Percentiles rank a stretch among this genome's conserved stretches.
phyloP scores from a whole-genome alignment of 2,797 vertebrate genomes.

The Diglossa cyanea region DNA sequence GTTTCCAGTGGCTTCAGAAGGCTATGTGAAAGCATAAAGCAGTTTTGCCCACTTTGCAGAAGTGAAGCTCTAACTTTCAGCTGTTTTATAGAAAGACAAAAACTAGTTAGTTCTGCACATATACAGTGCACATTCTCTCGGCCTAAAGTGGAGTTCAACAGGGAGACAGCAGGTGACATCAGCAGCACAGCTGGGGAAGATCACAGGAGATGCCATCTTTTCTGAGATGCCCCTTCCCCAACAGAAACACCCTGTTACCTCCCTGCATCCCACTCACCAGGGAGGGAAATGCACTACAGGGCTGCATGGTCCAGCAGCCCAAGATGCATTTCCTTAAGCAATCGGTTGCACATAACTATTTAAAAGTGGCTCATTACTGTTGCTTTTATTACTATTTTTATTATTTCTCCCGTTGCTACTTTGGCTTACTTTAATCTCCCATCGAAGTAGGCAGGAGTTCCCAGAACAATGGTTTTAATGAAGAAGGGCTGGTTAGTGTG shows the following conservation, averaged over 20 bases:
- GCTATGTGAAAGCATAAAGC: background rate
- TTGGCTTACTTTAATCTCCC: constrained; percentile 93
- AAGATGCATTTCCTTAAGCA: background rate
- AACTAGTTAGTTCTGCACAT: background rate
- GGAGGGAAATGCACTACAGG: background rate
- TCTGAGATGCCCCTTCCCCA: background rate
- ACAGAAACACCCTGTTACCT: background rate
- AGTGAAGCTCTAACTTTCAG: background rate
- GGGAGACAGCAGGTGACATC: background rate
- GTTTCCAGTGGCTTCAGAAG: background rate
- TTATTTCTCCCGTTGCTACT: background rate
- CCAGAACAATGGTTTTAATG: constrained; percentile 98
- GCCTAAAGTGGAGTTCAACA: background rate
- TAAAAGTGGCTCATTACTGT: background rate
- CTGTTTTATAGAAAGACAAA: background rate
- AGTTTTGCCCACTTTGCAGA: background rate
- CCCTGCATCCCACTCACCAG: background rate
- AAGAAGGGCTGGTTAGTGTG: constrained; percentile 98
- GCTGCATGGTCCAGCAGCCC: background rate
- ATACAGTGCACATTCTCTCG: background rate
- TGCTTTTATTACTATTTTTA: background rate
- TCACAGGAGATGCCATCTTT: background rate
- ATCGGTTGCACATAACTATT: background rate
- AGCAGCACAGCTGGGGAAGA: background rate
- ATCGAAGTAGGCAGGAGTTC: constrained; percentile 98